Conservation (phyloP, 2,113 vertebrate species). For the Corythoichthys intestinalis region DNA sequence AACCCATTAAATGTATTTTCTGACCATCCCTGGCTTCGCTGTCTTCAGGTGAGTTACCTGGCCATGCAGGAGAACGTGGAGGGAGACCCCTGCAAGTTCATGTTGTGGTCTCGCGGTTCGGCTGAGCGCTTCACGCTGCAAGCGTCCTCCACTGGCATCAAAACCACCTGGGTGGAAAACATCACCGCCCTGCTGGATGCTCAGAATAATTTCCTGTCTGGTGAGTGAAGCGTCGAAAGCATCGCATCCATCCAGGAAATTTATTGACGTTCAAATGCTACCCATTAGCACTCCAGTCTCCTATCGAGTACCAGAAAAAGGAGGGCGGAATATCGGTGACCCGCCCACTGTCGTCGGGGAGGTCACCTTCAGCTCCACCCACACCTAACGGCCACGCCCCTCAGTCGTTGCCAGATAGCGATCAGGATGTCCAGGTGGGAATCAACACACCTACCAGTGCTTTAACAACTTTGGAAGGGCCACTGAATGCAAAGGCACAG, state of each 20-base stretch:
- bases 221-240: slow-evolving; percentile 51
- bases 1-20: no score
- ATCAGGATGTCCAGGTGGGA: slow-evolving; percentile 82
- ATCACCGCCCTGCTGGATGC: slow-evolving; percentile 88
- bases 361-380: slow-evolving; percentile 79
- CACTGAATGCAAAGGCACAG: no score
- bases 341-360: slow-evolving; percentile 76
- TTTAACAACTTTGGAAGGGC: no score
- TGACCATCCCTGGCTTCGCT: background rate
- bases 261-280: background rate
- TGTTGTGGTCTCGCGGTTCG: slow-evolving; percentile 85
- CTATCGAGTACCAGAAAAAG: slow-evolving; percentile 94
- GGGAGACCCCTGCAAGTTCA: slow-evolving; percentile 89
- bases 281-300: slow-evolving; percentile 87
- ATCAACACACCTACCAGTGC: no score
- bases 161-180: slow-evolving; percentile 88
- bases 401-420: slow-evolving; percentile 76
- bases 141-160: slow-evolving; percentile 87
- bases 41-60: slow-evolving; percentile 89
- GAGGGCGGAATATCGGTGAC: slow-evolving; percentile 76
- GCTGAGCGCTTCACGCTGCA: slow-evolving; percentile 89
- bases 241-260: no score
- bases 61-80: slow-evolving; percentile 88
- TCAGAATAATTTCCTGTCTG: slow-evolving; percentile 92
- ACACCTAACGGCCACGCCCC: slow-evolving; percentile 90